Evolutionary conservation across 2,888 invertebrate species (phyloP), one percentile per base, ranked within the genome.

Genomic region (Agriotes lineatus): DNA sequence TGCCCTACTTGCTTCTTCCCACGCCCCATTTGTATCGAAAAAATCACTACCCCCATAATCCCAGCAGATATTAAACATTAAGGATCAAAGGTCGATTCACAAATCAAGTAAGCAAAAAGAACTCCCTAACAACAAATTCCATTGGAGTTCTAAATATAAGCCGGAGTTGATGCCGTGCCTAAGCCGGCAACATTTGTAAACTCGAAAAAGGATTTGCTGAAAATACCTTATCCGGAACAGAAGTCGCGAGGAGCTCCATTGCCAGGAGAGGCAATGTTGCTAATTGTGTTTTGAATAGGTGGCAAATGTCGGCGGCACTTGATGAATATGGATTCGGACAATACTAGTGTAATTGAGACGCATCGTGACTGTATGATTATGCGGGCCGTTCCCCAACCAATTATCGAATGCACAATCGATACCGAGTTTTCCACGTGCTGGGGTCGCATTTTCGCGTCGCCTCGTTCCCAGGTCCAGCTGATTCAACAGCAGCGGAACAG

Each of bases 271-370:
- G 37, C 56, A 57, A 58, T 68, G 48, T 45, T 44, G 19, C 63
- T 79, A 75, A 78, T 77, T 60, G 52, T 16, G 54, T 66, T 60
- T 30, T 66, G 60, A 66, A 66, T 66, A 60, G 66, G 60, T 66
- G 60, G 52, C 66, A 60, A 66, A 66, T 66, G 59, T 35, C 44
- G 64, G 56, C 42, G 39, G 62, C 63, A 61, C 68, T 54, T 58
- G 63, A 62, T 63, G 68, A 68, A 68, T 65, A 61, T 69, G 45
- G 70, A 69, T 69, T 48, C 62, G 64, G 71, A 76, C 76, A 76
- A 76, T 77, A 62, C 64, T 25, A 50, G 69, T 67, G 69, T 77
- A 76, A 77, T 76, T 77, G 75, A 75, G 72, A 71, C 72, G 58
- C 63, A 66, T 20, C 20, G 37, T 73, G 73, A 67, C 71, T 71